Conservation (phyloP, 2,797 vertebrate species). For the Peromyscus melanophrys region DNA sequence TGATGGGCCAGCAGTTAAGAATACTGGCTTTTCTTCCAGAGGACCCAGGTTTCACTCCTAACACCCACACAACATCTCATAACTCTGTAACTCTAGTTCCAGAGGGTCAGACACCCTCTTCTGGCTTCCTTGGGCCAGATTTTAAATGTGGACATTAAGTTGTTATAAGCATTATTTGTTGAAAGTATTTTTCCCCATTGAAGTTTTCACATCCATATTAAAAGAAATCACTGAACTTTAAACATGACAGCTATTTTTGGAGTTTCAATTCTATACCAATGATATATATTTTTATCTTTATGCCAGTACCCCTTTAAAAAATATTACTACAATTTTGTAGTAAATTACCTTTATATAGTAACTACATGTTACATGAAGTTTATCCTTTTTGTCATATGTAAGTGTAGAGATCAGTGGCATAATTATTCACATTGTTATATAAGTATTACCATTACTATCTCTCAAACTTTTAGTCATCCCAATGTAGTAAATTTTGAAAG, state of each 20-base stretch:
- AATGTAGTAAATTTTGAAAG: neutral
- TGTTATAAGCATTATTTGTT: neutral
- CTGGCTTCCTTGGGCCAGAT: neutral
- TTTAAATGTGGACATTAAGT: conserved; percentile 5
- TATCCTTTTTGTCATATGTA: neutral
- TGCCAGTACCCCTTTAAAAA: neutral
- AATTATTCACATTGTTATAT: neutral
- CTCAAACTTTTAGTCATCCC: neutral
- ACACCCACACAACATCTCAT: neutral
- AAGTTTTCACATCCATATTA: neutral
- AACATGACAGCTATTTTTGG: neutral
- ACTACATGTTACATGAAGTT: neutral
- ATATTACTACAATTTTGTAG: neutral
- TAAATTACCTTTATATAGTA: neutral
- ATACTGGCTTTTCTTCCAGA: neutral
- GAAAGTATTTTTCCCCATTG: neutral
- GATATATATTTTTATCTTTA: neutral
- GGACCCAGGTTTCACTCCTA: neutral
- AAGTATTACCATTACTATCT: neutral
- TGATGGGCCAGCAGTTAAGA: neutral
- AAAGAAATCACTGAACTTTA: neutral
- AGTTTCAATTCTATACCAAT: neutral
- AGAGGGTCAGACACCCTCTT: neutral
- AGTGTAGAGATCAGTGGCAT: neutral
- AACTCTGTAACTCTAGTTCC: neutral